phyloP scores from a whole-genome alignment of 2,113 vertebrate species.

The Garra rufa region DNA sequence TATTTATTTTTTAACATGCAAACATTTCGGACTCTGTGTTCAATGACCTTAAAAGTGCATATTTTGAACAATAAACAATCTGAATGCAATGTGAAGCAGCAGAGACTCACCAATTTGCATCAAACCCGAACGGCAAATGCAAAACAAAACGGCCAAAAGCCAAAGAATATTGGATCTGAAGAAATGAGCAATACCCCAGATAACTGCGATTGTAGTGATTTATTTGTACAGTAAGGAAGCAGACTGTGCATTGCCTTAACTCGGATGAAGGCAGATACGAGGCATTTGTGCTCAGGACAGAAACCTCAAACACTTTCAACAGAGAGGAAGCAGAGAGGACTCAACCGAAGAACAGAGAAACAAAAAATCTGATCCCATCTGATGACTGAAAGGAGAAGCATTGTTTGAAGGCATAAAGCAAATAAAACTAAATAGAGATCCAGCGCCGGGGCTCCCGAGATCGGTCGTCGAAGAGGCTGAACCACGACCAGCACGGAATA shows the following conservation, averaged over 20 bases:
- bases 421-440: conserved; percentile 60
- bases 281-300: conserved; percentile 69
- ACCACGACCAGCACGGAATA: conserved; percentile 52
- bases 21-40: no score
- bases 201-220: conserved; percentile 74
- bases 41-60: no score
- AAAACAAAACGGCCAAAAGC: conserved; percentile 16
- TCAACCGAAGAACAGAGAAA: conserved; percentile 49
- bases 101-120: not conserved
- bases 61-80: no score
- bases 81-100: not conserved
- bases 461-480: no score
- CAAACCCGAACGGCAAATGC: not conserved
- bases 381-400: conserved; percentile 48
- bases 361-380: conserved; percentile 51
- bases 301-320: conserved; percentile 64
- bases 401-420: conserved; percentile 54
- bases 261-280: conserved; percentile 66
- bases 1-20: no score
- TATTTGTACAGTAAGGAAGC: conserved; percentile 78
- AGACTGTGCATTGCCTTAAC: conserved; percentile 69
- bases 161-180: not conserved
- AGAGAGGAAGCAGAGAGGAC: conserved; percentile 47
- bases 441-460: conserved; percentile 54
- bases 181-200: conserved; percentile 41